Evolutionary conservation across 2,113 vertebrate species (phyloP), one percentile per base, ranked within the genome.

Genomic region (Panthera uncia): DNA sequence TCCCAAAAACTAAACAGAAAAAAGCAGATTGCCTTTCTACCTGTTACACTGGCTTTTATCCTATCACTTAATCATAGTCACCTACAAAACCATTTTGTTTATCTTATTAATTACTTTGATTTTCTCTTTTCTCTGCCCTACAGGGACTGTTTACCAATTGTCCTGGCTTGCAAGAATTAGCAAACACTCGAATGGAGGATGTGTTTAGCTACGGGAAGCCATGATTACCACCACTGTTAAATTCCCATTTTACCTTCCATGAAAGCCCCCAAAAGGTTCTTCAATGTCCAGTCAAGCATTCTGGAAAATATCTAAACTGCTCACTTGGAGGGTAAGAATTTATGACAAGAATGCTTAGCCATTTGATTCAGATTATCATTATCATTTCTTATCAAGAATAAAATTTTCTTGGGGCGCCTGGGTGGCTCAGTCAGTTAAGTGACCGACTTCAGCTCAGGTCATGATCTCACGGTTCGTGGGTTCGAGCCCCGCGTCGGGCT

Each of bases 301-400:
- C 48, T 87, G 69, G 69, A 94, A 85, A 90, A 87, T 71, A 89
- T 82, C 57, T 81, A 45, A 84, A 27, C n/a, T 57, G 29, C 12
- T 95, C 31, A 85, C 4, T 57, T 38, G 29, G 55, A 83, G 3
- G 11, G 5, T 74, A 87, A 80, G 55, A 69, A 63, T 82, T 74
- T 92, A 86, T 3, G 4, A 84, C 25, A 41, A 71, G 7, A 76
- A 82, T 63, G 33, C 63, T 69, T 33, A 89, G 41, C 13, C 66
- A 82, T 38, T 89, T 92, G 7, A 89, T 78, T 95, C 66, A 89
- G 33, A 85, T 81, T 71, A 68, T 84, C 82, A 82, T 65, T 63
- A 88, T 21, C 27, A 78, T 31, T 29, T 48, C 18, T 48, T 78
- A 31, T 48, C 41, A 78, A 78, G 29, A 78, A 91, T 29, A 89